Evolutionary conservation across 2,113 vertebrate species (phyloP).

Genomic region (Hemiscyllium ocellatum): DNA sequence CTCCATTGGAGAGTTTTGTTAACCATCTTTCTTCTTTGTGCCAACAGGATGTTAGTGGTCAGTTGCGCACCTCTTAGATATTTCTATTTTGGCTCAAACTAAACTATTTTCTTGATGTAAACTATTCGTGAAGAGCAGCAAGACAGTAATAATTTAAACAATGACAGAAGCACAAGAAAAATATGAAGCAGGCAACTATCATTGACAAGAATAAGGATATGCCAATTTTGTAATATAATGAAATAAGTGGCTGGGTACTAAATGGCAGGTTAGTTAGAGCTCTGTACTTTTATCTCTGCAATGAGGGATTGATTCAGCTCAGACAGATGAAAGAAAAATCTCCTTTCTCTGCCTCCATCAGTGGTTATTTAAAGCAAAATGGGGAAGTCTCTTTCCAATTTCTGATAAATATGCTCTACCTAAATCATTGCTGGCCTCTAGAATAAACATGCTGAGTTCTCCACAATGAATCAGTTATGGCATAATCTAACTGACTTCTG

Average conservation of each 20-base stretch:
- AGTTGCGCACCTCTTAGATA: neutral
- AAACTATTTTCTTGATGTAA: neutral
- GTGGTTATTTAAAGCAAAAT: neutral
- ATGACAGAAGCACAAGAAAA: neutral
- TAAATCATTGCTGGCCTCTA: neutral
- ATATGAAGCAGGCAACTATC: neutral
- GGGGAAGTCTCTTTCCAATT: neutral
- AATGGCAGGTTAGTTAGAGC: neutral
- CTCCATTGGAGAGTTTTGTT: neutral
- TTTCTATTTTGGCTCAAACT: neutral
- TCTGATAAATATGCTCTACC: neutral
- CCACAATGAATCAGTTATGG: neutral
- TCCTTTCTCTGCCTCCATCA: neutral
- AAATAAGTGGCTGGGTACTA: neutral
- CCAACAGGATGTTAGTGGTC: neutral
- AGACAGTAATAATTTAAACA: neutral
- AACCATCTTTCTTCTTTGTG: neutral
- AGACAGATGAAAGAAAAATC: neutral
- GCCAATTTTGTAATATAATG: neutral
- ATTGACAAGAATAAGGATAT: neutral
- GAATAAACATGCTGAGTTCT: neutral
- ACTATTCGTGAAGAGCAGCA: neutral
- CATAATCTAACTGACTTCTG: conserved; percentile 25
- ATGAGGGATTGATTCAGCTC: neutral
- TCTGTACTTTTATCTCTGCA: neutral